phyloP scores from a whole-genome alignment of 92 coral and sea anemone genomes.

The Bergia puertoricense region DNA sequence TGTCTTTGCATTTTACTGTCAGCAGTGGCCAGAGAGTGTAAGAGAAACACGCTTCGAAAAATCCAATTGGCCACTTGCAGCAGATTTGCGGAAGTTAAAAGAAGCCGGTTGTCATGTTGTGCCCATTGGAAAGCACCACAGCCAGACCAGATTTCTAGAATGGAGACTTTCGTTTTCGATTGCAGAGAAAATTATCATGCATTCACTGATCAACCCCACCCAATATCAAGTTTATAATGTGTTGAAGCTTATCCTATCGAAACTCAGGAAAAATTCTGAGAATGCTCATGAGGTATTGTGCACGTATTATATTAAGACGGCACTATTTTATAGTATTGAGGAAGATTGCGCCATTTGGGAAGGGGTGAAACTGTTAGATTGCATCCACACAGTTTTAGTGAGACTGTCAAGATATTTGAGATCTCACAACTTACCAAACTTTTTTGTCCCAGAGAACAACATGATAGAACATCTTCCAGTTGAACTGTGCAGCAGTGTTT shows the following conservation, averaged over 20 bases:
- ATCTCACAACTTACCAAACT: constrained; percentile 28
- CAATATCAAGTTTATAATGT: constrained; percentile 26
- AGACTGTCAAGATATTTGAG: constrained; percentile 19
- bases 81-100: not conserved
- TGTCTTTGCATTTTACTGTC: constrained; percentile 20
- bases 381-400: not conserved
- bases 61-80: constrained; percentile 30
- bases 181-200: constrained; percentile 18
- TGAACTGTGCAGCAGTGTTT: constrained; percentile 11
- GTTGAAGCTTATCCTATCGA: constrained; percentile 5
- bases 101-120: constrained; percentile 28
- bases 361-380: not conserved
- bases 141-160: constrained; percentile 20
- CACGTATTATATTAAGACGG: constrained; percentile 35
- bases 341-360: constrained; percentile 32
- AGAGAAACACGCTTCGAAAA: not conserved
- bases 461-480: constrained; percentile 33
- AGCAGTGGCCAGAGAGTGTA: constrained; percentile 32
- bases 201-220: not conserved
- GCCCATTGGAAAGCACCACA: constrained; percentile 36
- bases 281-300: constrained; percentile 3
- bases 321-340: constrained; percentile 45
- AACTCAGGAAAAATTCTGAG: too few relatives aligned
- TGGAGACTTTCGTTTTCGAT: constrained; percentile 48
- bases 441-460: constrained; percentile 43